phyloP scores from a whole-genome alignment of 2,797 vertebrate species.

The Euthynnus affinis region DNA sequence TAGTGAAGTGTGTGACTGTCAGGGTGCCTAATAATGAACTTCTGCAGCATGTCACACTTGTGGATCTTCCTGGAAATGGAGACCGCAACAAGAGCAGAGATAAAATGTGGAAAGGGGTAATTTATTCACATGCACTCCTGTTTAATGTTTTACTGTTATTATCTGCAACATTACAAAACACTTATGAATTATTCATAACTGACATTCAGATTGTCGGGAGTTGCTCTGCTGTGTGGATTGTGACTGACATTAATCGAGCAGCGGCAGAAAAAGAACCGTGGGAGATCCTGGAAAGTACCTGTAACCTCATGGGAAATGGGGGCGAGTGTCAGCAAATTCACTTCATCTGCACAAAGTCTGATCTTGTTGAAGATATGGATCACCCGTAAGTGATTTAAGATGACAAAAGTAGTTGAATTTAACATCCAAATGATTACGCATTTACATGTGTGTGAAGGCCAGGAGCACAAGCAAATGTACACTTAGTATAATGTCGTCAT shows the following conservation, averaged over 20 bases:
- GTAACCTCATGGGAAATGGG: conserved; percentile 58
- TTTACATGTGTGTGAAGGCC: too few species aligned
- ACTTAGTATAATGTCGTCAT: neutral
- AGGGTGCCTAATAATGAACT: conserved; percentile 57
- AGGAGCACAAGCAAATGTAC: neutral
- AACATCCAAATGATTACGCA: neutral
- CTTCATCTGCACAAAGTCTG: conserved; percentile 73
- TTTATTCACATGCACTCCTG: neutral
- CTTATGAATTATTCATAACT: neutral
- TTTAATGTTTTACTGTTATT: too few species aligned
- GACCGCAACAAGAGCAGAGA: conserved; percentile 74
- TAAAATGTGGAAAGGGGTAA: conserved; percentile 76
- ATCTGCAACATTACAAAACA: neutral
- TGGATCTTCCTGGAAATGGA: conserved; percentile 79
- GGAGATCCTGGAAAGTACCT: conserved; percentile 52
- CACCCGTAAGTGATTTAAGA: neutral
- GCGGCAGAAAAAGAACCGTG: conserved; percentile 49
- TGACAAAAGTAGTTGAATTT: neutral
- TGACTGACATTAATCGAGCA: conserved; percentile 52
- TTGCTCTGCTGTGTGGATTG: conserved; percentile 70
- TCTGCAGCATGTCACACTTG: conserved; percentile 69
- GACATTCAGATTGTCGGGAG: conserved; percentile 48
- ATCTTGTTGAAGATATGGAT: fast-evolving
- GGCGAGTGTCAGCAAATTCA: conserved; percentile 57
- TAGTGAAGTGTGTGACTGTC: conserved; percentile 76